Base-by-base conservation (phyloP, 1,140 invertebrate species). In the Mamestra configurata region DNA sequence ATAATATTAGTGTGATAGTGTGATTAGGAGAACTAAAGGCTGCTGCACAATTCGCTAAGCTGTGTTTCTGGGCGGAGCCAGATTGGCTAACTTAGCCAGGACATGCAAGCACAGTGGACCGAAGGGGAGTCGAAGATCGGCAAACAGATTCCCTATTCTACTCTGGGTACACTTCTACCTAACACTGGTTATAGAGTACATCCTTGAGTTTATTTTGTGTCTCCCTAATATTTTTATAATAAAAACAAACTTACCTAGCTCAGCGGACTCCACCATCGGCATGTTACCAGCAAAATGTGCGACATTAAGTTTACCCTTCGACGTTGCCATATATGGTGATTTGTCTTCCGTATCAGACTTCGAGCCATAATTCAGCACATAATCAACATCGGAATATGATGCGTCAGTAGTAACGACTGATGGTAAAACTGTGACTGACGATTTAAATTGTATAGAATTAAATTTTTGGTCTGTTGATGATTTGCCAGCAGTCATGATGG, bases 351-450 rank as follows among this genome's bases (percentile, higher is more conserved):
- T 11, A 46, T 49, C 61, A 24, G 40, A 22, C 6, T 61, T 57
- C 4, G 43, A 43, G 20, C 20, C 35, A 37, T 71, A 55, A 66
- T 53, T 53, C 0, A 71, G 15, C 18, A 46, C 51, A 40, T 13
- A 77, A 18, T 77, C 75, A 10, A 81, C 8, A 22, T 82, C 77
- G 43, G 81, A 79, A 53, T 43, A 79, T 5, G 81, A 80, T 8
- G 87, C 86, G 0, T 80, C 77, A 8, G 86, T 87, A n/a, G 83
- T 84, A 0, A 86, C 66, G 4, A 80, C 80, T 0, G 86, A 85
- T 0, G 87, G 87, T 31, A 89, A 24, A 1, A 90, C 81, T 8
- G 87, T 89, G 49, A 90, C 76, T 10, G 88, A 88, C 2, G 88
- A 89, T 77, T 88, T 88, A 22, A 89, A 90, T 15, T 86, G 80